Conservation (phyloP, 1,140 invertebrate genomes). For the Hypsibius dujardini region DNA sequence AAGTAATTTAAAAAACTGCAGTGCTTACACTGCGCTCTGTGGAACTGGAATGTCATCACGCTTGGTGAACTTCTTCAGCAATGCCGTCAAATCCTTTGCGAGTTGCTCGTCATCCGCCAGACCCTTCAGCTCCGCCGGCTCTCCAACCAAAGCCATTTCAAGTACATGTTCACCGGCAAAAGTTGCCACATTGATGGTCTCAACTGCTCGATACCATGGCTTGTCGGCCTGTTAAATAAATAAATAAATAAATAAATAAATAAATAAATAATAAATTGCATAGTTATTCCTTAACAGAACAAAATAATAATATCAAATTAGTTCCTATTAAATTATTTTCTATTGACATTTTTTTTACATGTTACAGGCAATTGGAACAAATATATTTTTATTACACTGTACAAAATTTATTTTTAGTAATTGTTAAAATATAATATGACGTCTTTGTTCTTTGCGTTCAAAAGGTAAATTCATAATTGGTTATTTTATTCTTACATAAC, state of each 20-base stretch:
- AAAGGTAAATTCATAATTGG: neutral
- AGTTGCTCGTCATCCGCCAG: neutral
- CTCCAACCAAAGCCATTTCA: neutral
- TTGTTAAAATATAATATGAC: neutral
- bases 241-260: too few relatives aligned
- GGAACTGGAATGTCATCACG: neutral
- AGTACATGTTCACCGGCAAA: neutral
- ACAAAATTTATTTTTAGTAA: too few relatives aligned
- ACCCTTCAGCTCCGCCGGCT: neutral
- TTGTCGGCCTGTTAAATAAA: neutral
- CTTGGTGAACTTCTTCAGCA: neutral
- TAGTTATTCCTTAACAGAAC: too few relatives aligned
- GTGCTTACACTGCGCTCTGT: too few relatives aligned
- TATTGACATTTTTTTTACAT: too few relatives aligned
- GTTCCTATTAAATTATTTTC: too few relatives aligned
- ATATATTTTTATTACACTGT: too few relatives aligned
- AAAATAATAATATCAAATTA: too few relatives aligned
- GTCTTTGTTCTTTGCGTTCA: neutral
- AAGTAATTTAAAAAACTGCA: too few relatives aligned
- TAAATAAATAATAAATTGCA: too few relatives aligned
- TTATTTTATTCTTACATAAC: slow-evolving; percentile 7
- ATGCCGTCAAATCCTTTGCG: neutral
- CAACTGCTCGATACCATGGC: neutral
- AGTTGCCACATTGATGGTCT: neutral
- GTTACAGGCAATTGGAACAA: too few relatives aligned